Evolutionary conservation across 2,888 invertebrate species (phyloP).

Genomic region (Chymomyza amoena): DNA sequence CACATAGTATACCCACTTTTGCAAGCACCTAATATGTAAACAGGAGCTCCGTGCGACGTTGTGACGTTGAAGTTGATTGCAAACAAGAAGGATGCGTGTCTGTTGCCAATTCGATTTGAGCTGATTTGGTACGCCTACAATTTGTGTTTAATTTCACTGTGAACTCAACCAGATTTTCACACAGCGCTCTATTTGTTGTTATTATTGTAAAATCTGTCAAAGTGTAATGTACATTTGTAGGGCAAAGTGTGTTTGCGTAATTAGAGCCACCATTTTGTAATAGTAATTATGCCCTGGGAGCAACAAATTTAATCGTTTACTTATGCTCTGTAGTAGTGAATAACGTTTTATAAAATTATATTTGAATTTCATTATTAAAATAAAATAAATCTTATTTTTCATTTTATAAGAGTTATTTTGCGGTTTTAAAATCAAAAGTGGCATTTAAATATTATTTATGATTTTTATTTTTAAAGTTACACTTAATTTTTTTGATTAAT

Average conservation of each 20-base stretch:
- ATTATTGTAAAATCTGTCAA: background rate
- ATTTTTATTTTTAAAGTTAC: too few relatives aligned
- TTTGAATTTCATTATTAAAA: too few relatives aligned
- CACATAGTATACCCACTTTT: background rate
- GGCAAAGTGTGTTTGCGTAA: slow-evolving; percentile 45
- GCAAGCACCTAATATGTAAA: background rate
- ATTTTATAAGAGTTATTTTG: too few relatives aligned
- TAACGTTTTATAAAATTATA: too few relatives aligned
- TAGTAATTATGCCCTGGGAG: background rate
- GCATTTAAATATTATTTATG: too few relatives aligned
- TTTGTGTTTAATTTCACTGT: background rate
- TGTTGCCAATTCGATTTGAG: slow-evolving; percentile 2
- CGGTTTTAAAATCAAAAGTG: too few relatives aligned
- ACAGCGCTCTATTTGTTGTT: background rate
- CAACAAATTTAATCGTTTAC: too few relatives aligned
- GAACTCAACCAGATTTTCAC: background rate
- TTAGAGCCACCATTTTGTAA: slow-evolving; percentile 38
- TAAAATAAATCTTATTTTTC: too few relatives aligned
- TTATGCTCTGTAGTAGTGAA: too few relatives aligned
- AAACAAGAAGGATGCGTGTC: background rate
- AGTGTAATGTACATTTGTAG: slow-evolving; percentile 20
- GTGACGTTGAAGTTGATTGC: slow-evolving; percentile 1
- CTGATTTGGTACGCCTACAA: background rate
- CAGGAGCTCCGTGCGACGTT: background rate
- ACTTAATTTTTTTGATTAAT: too few relatives aligned